A percentile compares a stretch with the other conserved stretches of the same genome.
Evolutionary conservation across 2,888 invertebrate species (phyloP).

Genomic region (Caenorhabditis panamensis): DNA sequence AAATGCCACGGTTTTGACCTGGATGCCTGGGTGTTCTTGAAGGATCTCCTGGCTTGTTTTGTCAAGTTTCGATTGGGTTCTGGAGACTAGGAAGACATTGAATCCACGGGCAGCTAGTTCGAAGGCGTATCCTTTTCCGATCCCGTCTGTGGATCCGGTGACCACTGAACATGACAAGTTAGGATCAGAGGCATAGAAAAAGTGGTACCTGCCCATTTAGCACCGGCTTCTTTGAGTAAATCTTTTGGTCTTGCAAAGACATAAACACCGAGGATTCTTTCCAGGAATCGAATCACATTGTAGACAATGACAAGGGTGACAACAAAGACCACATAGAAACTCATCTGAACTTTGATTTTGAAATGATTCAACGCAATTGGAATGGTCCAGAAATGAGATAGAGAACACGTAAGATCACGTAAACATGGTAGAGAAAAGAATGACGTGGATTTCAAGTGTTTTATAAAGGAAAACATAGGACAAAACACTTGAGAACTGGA

Average conservation of each 20-base stretch:
- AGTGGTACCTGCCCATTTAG: constrained; percentile 75
- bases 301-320: too few relatives aligned
- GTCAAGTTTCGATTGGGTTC: constrained; percentile 77
- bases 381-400: too few relatives aligned
- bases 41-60: constrained; percentile 75
- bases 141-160: constrained; percentile 81
- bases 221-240: constrained; percentile 75
- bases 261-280: constrained; percentile 70
- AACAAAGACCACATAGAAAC: too few relatives aligned
- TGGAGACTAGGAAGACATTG: constrained; percentile 79
- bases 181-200: neutral
- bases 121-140: constrained; percentile 80
- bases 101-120: constrained; percentile 77
- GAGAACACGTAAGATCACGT: too few relatives aligned
- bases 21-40: constrained; percentile 63
- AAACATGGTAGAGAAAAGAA: too few relatives aligned
- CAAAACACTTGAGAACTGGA: too few relatives aligned
- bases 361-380: too few relatives aligned
- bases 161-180: constrained; percentile 71
- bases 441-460: too few relatives aligned
- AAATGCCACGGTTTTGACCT: constrained; percentile 74
- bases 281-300: too few relatives aligned
- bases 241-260: constrained; percentile 69
- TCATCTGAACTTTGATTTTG: too few relatives aligned
- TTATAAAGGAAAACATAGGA: too few relatives aligned